Conservation (phyloP, 2,797 vertebrate genomes). For the Notolepis coatsorum region DNA sequence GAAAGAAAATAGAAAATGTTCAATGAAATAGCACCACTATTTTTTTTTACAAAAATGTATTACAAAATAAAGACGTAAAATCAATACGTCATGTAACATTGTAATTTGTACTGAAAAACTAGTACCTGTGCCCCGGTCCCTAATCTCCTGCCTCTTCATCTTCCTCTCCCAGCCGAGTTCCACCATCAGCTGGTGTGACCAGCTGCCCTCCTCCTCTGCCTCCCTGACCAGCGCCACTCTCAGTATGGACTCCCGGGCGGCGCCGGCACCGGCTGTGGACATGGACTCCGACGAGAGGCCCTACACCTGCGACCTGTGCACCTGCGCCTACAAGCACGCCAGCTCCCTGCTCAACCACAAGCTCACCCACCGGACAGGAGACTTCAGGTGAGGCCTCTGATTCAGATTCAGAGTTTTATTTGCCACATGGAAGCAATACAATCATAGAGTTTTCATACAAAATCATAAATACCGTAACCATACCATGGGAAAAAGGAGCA, state of each 20-base stretch:
- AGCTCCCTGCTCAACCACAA: neutral
- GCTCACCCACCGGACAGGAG: neutral
- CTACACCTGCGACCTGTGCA: neutral
- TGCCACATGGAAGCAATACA: too few species aligned
- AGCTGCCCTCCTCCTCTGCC: constrained; percentile 72
- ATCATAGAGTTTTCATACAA: too few species aligned
- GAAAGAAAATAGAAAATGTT: too few species aligned
- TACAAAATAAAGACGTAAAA: too few species aligned
- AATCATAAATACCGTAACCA: too few species aligned
- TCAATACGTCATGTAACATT: too few species aligned
- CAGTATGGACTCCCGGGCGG: constrained; percentile 67
- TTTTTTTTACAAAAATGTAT: too few species aligned
- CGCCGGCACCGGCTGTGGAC: constrained; percentile 46
- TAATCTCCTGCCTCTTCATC: neutral
- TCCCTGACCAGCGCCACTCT: constrained; percentile 70
- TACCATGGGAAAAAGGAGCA: too few species aligned
- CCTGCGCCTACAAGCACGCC: neutral
- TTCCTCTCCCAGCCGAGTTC: constrained; percentile 66
- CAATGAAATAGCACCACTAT: too few species aligned
- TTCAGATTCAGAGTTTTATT: too few species aligned
- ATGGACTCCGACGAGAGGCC: neutral
- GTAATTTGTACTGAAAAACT: too few species aligned
- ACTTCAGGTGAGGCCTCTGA: neutral
- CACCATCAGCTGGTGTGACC: constrained; percentile 79
- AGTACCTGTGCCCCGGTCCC: too few species aligned